These are phyloP conservation scores for Xanthorhoe designata DNA, from an alignment of 2,888 invertebrate genomes.

Conservation along the genomic window DNA sequence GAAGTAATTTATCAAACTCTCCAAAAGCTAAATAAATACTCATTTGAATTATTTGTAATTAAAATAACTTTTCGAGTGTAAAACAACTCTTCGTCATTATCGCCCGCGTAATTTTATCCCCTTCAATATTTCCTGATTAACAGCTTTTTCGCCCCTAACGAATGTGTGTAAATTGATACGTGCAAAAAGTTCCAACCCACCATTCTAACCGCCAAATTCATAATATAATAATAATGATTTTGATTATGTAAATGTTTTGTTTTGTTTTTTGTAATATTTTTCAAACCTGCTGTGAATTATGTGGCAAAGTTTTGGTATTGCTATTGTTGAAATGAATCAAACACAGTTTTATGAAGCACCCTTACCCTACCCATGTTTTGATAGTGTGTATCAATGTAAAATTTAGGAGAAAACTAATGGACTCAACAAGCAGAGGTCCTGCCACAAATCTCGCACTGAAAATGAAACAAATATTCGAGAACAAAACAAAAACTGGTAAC, in stretches of 20 bases:
- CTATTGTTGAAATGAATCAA: no score
- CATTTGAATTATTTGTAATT: slow-evolving; percentile 41
- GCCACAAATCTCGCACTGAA: no score
- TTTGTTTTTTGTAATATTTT: neutral
- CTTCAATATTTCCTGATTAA: slow-evolving; percentile 35
- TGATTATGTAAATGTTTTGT: neutral
- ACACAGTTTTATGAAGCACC: no score
- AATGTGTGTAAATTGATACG: slow-evolving; percentile 17
- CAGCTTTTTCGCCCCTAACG: slow-evolving; percentile 24
- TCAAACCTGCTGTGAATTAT: no score
- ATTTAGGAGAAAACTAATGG: no score
- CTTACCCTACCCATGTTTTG: no score
- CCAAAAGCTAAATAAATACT: slow-evolving; percentile 31
- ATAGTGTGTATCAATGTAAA: no score
- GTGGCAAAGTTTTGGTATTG: no score
- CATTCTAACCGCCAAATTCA: neutral
- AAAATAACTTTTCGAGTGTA: slow-evolving; percentile 39
- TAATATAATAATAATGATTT: neutral
- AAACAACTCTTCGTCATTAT: slow-evolving; percentile 37
- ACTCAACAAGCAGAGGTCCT: no score
- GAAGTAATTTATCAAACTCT: slow-evolving; percentile 19
- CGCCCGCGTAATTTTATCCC: slow-evolving; percentile 36
- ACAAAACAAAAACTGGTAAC: no score
- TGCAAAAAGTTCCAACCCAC: neutral
- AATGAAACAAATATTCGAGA: no score